Evolutionary conservation across 1,140 invertebrate species (phyloP).

Genomic region (Solen grandis): DNA sequence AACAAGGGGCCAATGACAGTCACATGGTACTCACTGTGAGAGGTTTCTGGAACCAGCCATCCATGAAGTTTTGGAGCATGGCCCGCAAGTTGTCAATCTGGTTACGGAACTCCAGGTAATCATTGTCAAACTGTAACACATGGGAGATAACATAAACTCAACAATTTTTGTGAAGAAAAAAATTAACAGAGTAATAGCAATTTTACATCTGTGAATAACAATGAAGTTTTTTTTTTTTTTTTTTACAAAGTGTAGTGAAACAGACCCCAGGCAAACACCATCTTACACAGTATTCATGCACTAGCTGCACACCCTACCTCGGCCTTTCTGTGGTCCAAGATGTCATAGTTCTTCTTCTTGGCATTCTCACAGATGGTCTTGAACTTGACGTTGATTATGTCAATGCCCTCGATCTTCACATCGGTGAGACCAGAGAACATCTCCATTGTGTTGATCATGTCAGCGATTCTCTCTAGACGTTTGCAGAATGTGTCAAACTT

Average conservation of each 20-base stretch:
- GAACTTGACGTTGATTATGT: slow-evolving; percentile 77
- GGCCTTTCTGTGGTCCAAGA: slow-evolving; percentile 93
- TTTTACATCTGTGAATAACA: too few relatives aligned
- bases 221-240: too few relatives aligned
- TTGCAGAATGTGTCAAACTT: slow-evolving; percentile 97
- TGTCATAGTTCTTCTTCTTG: slow-evolving; percentile 94
- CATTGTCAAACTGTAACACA: slow-evolving; percentile 87
- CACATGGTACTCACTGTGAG: slow-evolving; percentile 78
- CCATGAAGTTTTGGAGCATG: slow-evolving; percentile 80
- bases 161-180: too few relatives aligned
- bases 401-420: slow-evolving; percentile 80
- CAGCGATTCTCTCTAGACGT: slow-evolving; percentile 91
- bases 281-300: not conserved
- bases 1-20: too few relatives aligned
- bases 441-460: slow-evolving; percentile 94
- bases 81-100: slow-evolving; percentile 84
- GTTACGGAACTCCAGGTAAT: slow-evolving; percentile 90
- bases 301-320: slow-evolving; percentile 81
- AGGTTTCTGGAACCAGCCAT: slow-evolving; percentile 79
- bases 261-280: too few relatives aligned
- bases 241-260: too few relatives aligned
- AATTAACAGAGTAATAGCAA: too few relatives aligned
- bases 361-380: slow-evolving; percentile 85
- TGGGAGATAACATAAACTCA: too few relatives aligned
- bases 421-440: slow-evolving; percentile 76